These are phyloP conservation scores for Rotaria sp. DNA, from an alignment of 2,888 invertebrate species.

Conservation along the genomic window DNA sequence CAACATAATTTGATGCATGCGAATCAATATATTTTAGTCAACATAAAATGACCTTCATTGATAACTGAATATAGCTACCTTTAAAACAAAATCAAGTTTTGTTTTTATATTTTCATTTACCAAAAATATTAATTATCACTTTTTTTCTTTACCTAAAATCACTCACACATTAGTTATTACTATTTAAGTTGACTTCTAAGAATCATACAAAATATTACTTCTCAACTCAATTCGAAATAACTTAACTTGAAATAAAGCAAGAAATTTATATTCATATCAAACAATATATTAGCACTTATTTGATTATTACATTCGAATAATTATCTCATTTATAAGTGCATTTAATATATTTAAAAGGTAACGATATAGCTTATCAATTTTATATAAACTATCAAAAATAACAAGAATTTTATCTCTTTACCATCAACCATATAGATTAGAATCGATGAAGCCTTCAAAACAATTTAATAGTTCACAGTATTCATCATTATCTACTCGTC, in stretches of 20 bases:
- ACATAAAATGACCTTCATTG: not conserved
- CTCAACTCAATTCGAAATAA: not conserved
- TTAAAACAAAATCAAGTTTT: not conserved
- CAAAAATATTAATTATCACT: not conserved
- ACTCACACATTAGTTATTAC: no score
- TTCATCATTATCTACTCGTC: no score
- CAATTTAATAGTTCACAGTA: no score
- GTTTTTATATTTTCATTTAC: not conserved
- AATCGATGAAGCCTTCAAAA: not conserved
- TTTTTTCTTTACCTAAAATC: no score
- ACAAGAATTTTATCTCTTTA: not conserved
- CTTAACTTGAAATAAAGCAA: not conserved
- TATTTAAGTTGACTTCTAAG: not conserved
- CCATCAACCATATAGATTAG: not conserved
- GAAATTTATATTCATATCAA: not conserved
- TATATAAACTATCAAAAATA: not conserved
- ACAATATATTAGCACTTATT: not conserved
- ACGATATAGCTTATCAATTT: not conserved
- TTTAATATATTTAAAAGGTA: no score
- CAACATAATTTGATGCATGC: not conserved
- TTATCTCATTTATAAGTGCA: not conserved
- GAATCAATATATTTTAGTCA: not conserved
- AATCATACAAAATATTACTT: not conserved
- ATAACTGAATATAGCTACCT: not conserved
- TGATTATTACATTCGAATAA: not conserved